Evolutionary conservation across 1,140 invertebrate genomes (phyloP), one percentile per base, ranked within the genome.

Genomic region (Tachypleus tridentatus): DNA sequence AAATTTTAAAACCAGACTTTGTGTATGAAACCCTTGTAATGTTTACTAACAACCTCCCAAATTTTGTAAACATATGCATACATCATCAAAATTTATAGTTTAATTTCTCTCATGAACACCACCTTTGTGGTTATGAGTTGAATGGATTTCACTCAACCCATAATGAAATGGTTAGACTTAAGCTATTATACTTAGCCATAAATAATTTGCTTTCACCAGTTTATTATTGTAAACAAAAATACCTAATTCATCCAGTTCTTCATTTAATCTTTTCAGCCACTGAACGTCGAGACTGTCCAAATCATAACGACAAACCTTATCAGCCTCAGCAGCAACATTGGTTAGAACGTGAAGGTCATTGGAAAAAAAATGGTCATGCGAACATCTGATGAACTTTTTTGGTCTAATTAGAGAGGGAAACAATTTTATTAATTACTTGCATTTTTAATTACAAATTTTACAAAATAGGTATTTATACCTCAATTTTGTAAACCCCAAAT

Each of bases 301-400:
- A 77, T 98, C 94, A 78, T 98, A 98, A 67, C 87, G 86, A 80
- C 92, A 95, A 47, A 92, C 87, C 72, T 91, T 89, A 75, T 97
- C 93, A 9, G 93, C 87, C 76, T 87, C 81, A 51, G 89, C 82
- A 61, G 89, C 88, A 66, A 91, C 88, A 67, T 86, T 87, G 64
- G 91, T 92, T 69, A 96, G 79, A 73, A 86, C 83, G 79, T 96
- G 91, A 69, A 88, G 83, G 64, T 93, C 90, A 51, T 85, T 73
- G 74, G 85, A 85, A 77, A 91, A 97, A 73, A 86, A 85, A 72
- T 89, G 88, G 78, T 96, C 91, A 73, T 91, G 87, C 58, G 85
- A 87, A 76, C 93, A 87, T 74, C 92, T 86, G 70, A 97, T 85
- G 75, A 91, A 93, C 77, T 88, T 87, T 81, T 92, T 93, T 62